Percentiles rank a stretch among this genome's conserved stretches.
Conservation (phyloP, 1,140 invertebrate species). For the Pentalonia nigronervosa region DNA sequence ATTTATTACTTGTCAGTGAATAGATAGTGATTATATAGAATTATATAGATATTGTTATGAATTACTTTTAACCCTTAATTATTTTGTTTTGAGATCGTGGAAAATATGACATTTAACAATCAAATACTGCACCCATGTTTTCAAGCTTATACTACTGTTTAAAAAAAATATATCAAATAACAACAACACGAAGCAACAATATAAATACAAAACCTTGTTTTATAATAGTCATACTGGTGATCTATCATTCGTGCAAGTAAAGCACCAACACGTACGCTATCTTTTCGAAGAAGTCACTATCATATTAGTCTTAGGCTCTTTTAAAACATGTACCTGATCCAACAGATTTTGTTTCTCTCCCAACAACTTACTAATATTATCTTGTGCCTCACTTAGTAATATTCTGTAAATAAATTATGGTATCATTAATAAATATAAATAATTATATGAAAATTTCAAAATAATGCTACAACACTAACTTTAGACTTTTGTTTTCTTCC, state of each 20-base stretch:
- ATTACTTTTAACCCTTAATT: neutral
- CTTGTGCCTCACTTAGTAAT: conserved; percentile 73
- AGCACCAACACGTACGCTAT: conserved; percentile 73
- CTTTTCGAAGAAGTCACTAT: conserved; percentile 68
- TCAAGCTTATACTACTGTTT: conserved; percentile 12
- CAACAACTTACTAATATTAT: conserved; percentile 73
- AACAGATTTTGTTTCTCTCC: conserved; percentile 78
- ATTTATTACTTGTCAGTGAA: neutral
- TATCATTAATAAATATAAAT: conserved; percentile 8
- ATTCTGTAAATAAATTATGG: conserved; percentile 62
- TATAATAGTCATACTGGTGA: conserved; percentile 55
- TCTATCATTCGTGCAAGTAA: conserved; percentile 62
- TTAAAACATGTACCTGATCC: conserved; percentile 64
- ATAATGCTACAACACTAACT: conserved; percentile 59
- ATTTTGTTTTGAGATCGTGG: conserved; percentile 5
- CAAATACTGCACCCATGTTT: conserved; percentile 33
- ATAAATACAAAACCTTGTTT: conserved; percentile 37
- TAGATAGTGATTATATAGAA: too few relatives aligned
- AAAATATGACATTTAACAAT: neutral
- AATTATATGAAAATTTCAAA: neutral
- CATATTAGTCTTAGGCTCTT: conserved; percentile 67
- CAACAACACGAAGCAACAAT: conserved; percentile 52
- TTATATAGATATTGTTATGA: neutral
- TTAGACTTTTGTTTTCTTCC: conserved; percentile 71
- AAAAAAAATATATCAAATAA: conserved; percentile 36